phyloP scores from a whole-genome alignment of 2,888 invertebrate genomes.

The Athripsodes cinereus region DNA sequence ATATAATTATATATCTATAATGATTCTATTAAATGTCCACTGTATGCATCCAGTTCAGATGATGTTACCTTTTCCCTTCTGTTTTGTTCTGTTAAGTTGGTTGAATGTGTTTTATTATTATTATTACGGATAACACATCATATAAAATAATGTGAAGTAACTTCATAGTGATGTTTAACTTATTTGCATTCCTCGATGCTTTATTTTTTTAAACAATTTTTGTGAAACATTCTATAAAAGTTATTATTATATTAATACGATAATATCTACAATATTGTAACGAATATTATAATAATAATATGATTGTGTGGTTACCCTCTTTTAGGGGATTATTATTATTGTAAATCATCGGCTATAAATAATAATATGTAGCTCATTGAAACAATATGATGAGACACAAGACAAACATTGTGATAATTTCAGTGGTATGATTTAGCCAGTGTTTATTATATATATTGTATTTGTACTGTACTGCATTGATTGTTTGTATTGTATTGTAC shows the following conservation, averaged over 20 bases:
- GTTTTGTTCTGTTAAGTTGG: too few relatives aligned
- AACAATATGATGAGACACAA: constrained; percentile 15
- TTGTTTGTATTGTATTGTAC: too few relatives aligned
- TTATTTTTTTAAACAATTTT: constrained; percentile 9
- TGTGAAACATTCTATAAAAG: not conserved
- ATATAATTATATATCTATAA: too few relatives aligned
- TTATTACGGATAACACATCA: too few relatives aligned
- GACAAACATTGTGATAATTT: constrained; percentile 27
- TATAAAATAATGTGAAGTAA: too few relatives aligned
- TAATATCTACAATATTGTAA: constrained; percentile 1
- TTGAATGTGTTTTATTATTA: too few relatives aligned
- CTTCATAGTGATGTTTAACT: not conserved
- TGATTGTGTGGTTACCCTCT: not conserved
- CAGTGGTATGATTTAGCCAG: constrained; percentile 35
- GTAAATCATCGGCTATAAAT: constrained; percentile 16
- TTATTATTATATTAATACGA: too few relatives aligned
- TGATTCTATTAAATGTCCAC: too few relatives aligned
- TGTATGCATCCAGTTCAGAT: too few relatives aligned
- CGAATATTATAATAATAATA: not conserved
- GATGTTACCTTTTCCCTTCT: too few relatives aligned
- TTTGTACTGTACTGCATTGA: too few relatives aligned
- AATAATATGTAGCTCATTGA: constrained; percentile 17
- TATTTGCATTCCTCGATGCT: constrained; percentile 6
- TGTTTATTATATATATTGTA: constrained; percentile 1
- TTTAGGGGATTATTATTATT: not conserved